Conservation (phyloP, 2,113 vertebrate species). For the Misgurnus mizolepis region DNA sequence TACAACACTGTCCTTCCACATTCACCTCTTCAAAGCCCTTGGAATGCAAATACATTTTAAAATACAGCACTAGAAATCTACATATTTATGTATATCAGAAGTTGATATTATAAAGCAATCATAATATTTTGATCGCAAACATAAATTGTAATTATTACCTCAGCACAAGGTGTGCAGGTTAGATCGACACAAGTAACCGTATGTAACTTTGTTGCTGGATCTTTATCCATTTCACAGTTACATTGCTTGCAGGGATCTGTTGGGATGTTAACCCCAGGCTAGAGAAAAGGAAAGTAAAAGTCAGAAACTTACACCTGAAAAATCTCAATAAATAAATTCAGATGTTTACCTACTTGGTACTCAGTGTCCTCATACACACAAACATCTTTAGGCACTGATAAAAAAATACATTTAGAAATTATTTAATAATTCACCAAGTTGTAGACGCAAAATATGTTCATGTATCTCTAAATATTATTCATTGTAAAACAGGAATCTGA, state of each 20-base stretch:
- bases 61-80: too few species aligned
- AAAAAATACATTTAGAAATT: neutral
- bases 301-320: neutral
- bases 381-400: constrained; percentile 9
- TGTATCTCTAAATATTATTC: too few species aligned
- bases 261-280: constrained; percentile 69
- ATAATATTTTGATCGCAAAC: neutral
- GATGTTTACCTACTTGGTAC: constrained; percentile 75
- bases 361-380: constrained; percentile 72
- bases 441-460: neutral
- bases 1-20: constrained; percentile 77
- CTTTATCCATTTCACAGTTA: constrained; percentile 65
- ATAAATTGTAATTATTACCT: constrained; percentile 45
- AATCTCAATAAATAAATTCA: neutral
- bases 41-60: neutral
- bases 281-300: neutral
- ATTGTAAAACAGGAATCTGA: neutral
- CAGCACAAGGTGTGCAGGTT: constrained; percentile 70
- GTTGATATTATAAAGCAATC: neutral
- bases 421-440: neutral
- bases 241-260: constrained; percentile 71
- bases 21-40: neutral
- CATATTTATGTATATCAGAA: neutral
- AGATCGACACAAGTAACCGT: constrained; percentile 63
- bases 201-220: constrained; percentile 57